Percentiles rank a stretch among this genome's conserved stretches.
Evolutionary conservation across 2,888 invertebrate genomes (phyloP).

Genomic region (Archips crataeganus): DNA sequence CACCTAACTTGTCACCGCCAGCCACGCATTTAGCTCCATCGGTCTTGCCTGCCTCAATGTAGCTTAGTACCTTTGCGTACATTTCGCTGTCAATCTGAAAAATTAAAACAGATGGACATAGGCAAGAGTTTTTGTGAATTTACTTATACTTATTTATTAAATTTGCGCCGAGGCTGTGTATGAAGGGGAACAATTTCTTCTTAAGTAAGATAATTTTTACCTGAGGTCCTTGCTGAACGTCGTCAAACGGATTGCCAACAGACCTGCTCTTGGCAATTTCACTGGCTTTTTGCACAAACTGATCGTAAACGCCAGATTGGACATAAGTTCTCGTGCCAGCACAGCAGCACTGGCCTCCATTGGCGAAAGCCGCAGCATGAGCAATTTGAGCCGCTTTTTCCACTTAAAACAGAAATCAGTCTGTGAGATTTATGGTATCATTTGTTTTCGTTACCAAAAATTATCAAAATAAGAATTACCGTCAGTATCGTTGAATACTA

Average conservation of each 20-base stretch:
- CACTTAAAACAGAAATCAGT: constrained; percentile 56
- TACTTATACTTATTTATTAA: too few relatives aligned
- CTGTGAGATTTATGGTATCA: background rate
- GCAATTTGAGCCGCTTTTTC: constrained; percentile 78
- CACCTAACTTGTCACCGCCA: constrained; percentile 90
- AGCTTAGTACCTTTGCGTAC: constrained; percentile 90
- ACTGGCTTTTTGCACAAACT: constrained; percentile 91
- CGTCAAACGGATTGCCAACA: constrained; percentile 94
- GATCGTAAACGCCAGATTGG: constrained; percentile 94
- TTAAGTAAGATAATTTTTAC: constrained; percentile 62
- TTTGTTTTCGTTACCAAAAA: background rate
- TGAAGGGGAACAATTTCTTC: too few relatives aligned
- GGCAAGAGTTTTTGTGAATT: too few relatives aligned
- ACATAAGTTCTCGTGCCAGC: constrained; percentile 97
- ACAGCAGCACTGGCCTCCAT: constrained; percentile 77
- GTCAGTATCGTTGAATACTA: constrained; percentile 93
- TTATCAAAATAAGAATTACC: constrained; percentile 76
- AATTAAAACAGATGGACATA: background rate
- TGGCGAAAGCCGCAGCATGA: constrained; percentile 76
- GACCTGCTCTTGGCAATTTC: constrained; percentile 89
- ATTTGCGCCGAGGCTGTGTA: background rate
- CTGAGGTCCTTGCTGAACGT: constrained; percentile 94
- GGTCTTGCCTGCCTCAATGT: constrained; percentile 91
- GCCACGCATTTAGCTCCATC: constrained; percentile 92
- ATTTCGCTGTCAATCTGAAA: constrained; percentile 90